These are phyloP conservation scores for Cacoxenus indagator DNA, from an alignment of 2,888 invertebrate species.

Conservation along the genomic window DNA sequence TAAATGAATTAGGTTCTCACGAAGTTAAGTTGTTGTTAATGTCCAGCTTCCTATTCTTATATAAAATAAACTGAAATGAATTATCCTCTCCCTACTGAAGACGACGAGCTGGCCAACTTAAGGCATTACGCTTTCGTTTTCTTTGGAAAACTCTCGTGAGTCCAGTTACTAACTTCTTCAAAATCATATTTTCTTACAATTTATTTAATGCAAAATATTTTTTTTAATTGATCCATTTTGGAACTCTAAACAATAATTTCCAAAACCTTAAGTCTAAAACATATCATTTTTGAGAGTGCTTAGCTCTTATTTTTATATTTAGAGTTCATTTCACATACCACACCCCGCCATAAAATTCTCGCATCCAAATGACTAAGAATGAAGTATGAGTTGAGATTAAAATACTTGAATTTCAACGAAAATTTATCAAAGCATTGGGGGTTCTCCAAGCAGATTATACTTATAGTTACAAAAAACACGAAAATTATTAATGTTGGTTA, in stretches of 20 bases:
- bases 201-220: background rate
- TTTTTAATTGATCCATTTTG: background rate
- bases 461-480: too few species aligned
- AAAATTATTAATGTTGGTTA: background rate
- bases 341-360: background rate
- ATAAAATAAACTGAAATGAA: too few species aligned
- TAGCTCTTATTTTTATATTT: background rate
- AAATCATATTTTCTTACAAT: background rate
- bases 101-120: too few species aligned
- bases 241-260: background rate
- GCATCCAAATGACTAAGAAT: conserved; percentile 13
- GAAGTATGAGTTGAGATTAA: conserved; percentile 12
- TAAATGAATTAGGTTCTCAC: too few species aligned
- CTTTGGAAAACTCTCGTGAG: conserved; percentile 3
- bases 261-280: conserved; percentile 7
- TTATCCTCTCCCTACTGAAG: too few species aligned
- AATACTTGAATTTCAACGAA: background rate
- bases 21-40: too few species aligned
- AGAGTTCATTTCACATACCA: background rate
- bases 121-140: background rate
- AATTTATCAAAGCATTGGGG: background rate
- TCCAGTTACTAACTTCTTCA: background rate
- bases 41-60: too few species aligned
- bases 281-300: background rate
- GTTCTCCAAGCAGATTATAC: conserved; percentile 1